A percentile compares a stretch with the other conserved stretches of the same genome.
phyloP scores from a whole-genome alignment of 2,888 invertebrate genomes.

The Lochmaea capreae region DNA sequence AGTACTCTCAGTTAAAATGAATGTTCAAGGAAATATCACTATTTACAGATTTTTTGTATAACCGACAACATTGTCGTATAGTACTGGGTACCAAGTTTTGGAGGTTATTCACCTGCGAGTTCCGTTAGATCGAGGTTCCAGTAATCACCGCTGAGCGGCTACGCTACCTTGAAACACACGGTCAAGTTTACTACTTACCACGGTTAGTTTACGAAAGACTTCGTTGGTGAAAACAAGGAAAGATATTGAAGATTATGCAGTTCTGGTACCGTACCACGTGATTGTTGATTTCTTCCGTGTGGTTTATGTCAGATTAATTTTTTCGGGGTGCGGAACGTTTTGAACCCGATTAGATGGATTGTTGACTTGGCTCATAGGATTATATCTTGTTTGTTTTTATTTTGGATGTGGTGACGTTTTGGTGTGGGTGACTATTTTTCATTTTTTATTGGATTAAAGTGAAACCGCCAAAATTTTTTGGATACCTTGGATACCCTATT shows the following conservation, averaged over 20 bases:
- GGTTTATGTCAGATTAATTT: conserved; percentile 18
- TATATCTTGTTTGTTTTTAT: conserved; percentile 17
- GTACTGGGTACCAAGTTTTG: conserved; percentile 54
- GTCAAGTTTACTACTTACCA: conserved; percentile 64
- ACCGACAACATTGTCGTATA: background rate
- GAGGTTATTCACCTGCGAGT: conserved; percentile 63
- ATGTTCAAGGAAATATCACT: background rate
- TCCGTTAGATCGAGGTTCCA: conserved; percentile 56
- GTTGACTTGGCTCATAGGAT: conserved; percentile 30
- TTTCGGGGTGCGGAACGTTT: conserved; percentile 11
- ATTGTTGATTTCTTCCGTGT: conserved; percentile 35
- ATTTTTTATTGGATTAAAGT: conserved; percentile 48
- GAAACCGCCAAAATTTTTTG: conserved; percentile 59
- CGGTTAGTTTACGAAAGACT: conserved; percentile 64
- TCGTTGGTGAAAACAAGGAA: conserved; percentile 48
- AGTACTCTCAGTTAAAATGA: no score
- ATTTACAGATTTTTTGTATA: background rate
- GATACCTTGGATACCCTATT: conserved; percentile 60
- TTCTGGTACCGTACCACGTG: conserved; percentile 39
- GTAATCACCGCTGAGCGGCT: conserved; percentile 57
- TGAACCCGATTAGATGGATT: conserved; percentile 21
- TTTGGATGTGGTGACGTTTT: conserved; percentile 30
- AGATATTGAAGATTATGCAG: conserved; percentile 38
- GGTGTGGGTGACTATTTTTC: conserved; percentile 47
- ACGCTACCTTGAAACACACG: conserved; percentile 63